phyloP scores from a whole-genome alignment of 2,113 vertebrate species.

The Lanius collurio region DNA sequence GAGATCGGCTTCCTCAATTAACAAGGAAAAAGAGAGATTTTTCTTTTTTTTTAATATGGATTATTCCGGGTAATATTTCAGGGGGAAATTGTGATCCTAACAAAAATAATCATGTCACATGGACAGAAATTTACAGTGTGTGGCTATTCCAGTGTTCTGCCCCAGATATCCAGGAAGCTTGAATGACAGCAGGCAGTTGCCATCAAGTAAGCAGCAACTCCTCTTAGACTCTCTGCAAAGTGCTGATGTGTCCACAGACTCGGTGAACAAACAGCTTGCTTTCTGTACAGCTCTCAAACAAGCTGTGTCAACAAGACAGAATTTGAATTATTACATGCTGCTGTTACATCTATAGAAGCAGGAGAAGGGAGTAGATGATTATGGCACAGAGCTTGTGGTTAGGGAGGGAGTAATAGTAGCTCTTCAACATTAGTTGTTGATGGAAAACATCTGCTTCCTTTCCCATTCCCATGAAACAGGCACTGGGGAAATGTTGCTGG shows the following conservation, averaged over 20 bases:
- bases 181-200: background rate
- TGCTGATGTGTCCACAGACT: conserved; percentile 70
- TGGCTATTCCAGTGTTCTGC: background rate
- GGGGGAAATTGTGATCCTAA: background rate
- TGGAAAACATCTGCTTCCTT: conserved; percentile 76
- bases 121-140: background rate
- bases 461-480: conserved; percentile 21
- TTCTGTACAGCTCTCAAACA: conserved; percentile 73
- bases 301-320: conserved; percentile 76
- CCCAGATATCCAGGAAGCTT: background rate
- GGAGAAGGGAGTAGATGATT: conserved; percentile 70
- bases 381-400: conserved; percentile 65
- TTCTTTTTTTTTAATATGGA: background rate
- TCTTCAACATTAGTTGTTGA: conserved; percentile 56
- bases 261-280: conserved; percentile 64
- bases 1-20: background rate
- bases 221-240: conserved; percentile 59
- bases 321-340: conserved; percentile 72
- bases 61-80: background rate
- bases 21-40: background rate
- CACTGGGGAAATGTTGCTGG: conserved; percentile 47
- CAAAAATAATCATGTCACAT: background rate
- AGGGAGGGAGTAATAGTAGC: conserved; percentile 62
- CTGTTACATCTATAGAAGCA: conserved; percentile 61
- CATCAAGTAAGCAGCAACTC: conserved; percentile 35